Conservation (phyloP, 2,797 vertebrate genomes). For the Alectoris magna region DNA sequence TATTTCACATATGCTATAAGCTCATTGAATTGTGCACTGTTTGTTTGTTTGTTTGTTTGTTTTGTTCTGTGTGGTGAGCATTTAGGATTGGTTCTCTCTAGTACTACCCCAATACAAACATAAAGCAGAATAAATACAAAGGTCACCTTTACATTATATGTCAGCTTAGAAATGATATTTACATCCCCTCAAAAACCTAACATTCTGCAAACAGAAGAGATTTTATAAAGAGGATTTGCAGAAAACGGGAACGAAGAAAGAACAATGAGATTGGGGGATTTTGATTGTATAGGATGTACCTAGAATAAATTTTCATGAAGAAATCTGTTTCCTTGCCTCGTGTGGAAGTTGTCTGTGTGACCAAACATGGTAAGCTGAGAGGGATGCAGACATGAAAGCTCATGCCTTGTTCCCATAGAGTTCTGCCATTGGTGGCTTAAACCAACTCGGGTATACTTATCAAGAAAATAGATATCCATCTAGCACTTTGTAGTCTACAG, state of each 20-base stretch:
- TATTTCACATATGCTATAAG: not conserved
- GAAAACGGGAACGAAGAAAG: not conserved
- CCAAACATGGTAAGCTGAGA: not conserved
- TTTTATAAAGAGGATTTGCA: not conserved
- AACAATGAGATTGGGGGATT: not conserved
- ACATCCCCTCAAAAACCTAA: not conserved
- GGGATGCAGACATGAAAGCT: not conserved
- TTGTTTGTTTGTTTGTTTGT: not conserved
- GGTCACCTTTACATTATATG: not conserved
- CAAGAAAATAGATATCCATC: not conserved
- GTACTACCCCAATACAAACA: not conserved
- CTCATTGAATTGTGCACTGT: not conserved
- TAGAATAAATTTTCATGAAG: not conserved
- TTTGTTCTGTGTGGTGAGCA: accelerated
- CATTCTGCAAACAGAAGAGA: not conserved
- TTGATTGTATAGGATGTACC: not conserved
- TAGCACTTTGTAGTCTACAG: not conserved
- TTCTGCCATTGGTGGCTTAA: not conserved
- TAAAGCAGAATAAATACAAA: not conserved
- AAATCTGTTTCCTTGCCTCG: not conserved
- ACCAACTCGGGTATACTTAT: not conserved
- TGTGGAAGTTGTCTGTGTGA: not conserved
- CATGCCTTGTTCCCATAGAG: not conserved
- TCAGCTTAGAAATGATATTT: not conserved
- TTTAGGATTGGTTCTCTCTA: not conserved